Conservation (phyloP, 2,888 invertebrate species). For the Lochmaea crataegi region DNA sequence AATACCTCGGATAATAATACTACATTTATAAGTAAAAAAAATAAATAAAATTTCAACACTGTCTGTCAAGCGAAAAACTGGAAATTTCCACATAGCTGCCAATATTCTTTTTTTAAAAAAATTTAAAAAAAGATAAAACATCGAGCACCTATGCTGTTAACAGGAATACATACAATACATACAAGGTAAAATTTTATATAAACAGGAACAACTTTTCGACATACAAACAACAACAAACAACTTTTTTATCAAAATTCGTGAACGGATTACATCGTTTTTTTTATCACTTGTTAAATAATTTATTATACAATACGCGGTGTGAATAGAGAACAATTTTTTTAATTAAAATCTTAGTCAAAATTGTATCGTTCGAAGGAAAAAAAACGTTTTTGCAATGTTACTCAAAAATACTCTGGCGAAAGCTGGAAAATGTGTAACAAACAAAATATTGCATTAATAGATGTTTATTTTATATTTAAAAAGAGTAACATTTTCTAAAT, state of each 20-base stretch:
- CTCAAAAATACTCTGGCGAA: not conserved
- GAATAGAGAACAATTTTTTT: slow-evolving; percentile 2
- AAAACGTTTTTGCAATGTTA: slow-evolving; percentile 6
- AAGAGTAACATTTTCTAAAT: slow-evolving; percentile 15
- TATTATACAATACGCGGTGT: not conserved
- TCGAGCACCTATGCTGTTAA: slow-evolving; percentile 17
- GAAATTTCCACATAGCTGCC: slow-evolving; percentile 26
- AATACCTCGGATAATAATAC: slow-evolving; percentile 22
- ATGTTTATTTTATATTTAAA: not conserved
- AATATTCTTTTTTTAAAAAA: too few relatives aligned
- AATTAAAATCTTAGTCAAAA: slow-evolving; percentile 5
- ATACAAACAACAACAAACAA: slow-evolving; percentile 11
- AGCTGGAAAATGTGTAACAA: too few relatives aligned
- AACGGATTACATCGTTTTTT: not conserved
- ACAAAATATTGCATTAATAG: too few relatives aligned
- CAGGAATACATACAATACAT: slow-evolving; percentile 19
- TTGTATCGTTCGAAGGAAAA: not conserved
- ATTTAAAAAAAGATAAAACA: slow-evolving; percentile 22
- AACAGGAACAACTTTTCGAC: slow-evolving; percentile 27
- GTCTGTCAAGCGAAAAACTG: slow-evolving; percentile 25
- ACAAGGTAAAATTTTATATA: slow-evolving; percentile 25
- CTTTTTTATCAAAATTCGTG: not conserved
- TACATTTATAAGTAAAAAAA: slow-evolving; percentile 24
- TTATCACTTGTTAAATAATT: not conserved
- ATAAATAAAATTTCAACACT: slow-evolving; percentile 42